These are phyloP conservation scores for Apodemia hepburni DNA, from an alignment of 2,888 invertebrate species.

Conservation along the genomic window DNA sequence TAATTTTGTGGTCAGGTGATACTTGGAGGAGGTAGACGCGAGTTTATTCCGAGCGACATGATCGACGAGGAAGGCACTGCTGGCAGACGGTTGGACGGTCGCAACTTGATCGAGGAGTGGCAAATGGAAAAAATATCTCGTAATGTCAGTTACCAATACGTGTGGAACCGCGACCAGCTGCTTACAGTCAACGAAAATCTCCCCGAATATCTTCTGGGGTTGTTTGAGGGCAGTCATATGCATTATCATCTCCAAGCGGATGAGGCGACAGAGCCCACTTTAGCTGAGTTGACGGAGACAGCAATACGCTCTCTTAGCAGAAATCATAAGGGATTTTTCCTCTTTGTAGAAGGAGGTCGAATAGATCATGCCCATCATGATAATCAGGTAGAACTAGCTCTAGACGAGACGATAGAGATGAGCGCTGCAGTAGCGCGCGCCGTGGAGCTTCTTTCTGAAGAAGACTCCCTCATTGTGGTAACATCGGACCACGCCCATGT, in stretches of 20 bases:
- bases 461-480: constrained; percentile 89
- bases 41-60: constrained; percentile 78
- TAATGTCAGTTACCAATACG: constrained; percentile 65
- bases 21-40: constrained; percentile 85
- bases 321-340: constrained; percentile 84
- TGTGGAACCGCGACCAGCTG: constrained; percentile 81
- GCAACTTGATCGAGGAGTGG: constrained; percentile 85
- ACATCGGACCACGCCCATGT: constrained; percentile 89
- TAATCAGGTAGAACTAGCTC: constrained; percentile 76
- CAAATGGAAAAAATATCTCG: constrained; percentile 56
- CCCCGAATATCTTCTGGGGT: constrained; percentile 82
- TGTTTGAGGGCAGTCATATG: constrained; percentile 83
- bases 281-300: constrained; percentile 73
- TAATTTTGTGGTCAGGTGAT: constrained; percentile 69
- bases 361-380: constrained; percentile 86
- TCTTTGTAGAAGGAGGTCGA: constrained; percentile 87
- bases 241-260: constrained; percentile 82
- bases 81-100: constrained; percentile 77
- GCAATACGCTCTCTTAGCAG: constrained; percentile 85
- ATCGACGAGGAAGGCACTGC: constrained; percentile 72
- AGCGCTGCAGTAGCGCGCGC: constrained; percentile 79
- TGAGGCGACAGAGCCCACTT: constrained; percentile 50
- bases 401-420: constrained; percentile 85
- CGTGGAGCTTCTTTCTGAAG: constrained; percentile 50
- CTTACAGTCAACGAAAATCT: constrained; percentile 50